phyloP scores from a whole-genome alignment of 2,797 vertebrate genomes.

The Chromis chromis region DNA sequence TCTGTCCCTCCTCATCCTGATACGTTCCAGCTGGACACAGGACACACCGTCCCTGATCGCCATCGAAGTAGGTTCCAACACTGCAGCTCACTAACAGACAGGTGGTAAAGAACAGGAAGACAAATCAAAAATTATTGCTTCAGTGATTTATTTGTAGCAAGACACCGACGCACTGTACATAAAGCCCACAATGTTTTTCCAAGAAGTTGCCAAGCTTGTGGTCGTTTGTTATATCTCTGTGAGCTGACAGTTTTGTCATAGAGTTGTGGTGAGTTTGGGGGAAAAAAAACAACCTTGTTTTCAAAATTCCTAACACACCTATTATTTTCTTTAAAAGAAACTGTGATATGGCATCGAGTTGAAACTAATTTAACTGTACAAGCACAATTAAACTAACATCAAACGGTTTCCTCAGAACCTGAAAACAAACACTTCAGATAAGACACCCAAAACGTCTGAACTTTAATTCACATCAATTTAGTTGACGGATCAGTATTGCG shows the following conservation, averaged over 20 bases:
- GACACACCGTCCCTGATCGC: conserved; percentile 86
- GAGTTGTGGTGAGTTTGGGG: too few relatives aligned
- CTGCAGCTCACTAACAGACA: conserved; percentile 86
- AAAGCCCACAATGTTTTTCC: background rate
- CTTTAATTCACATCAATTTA: conserved; percentile 49
- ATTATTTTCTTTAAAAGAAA: conserved; percentile 15
- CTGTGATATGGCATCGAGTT: conserved; percentile 12
- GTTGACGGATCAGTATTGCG: conserved; percentile 36
- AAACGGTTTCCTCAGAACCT: conserved; percentile 28
- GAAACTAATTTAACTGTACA: conserved; percentile 21
- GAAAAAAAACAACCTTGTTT: background rate
- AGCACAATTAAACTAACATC: conserved; percentile 5
- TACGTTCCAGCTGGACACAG: conserved; percentile 89
- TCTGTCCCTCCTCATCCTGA: conserved; percentile 90
- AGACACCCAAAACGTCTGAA: conserved; percentile 45
- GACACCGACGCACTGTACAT: background rate
- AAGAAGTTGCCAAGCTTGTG: conserved; percentile 1
- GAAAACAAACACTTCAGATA: conserved; percentile 53
- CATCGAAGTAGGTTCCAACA: conserved; percentile 84
- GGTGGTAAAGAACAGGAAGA: conserved; percentile 42
- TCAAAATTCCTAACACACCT: background rate
- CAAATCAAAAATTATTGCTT: conserved; percentile 11
- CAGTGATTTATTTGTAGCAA: background rate
- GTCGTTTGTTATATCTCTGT: conserved; percentile 16
- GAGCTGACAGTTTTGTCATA: conserved; percentile 12